Percentiles rank a stretch among this genome's conserved stretches.
phyloP scores from a whole-genome alignment of 1,140 invertebrate genomes.

The Papilio xuthus region DNA sequence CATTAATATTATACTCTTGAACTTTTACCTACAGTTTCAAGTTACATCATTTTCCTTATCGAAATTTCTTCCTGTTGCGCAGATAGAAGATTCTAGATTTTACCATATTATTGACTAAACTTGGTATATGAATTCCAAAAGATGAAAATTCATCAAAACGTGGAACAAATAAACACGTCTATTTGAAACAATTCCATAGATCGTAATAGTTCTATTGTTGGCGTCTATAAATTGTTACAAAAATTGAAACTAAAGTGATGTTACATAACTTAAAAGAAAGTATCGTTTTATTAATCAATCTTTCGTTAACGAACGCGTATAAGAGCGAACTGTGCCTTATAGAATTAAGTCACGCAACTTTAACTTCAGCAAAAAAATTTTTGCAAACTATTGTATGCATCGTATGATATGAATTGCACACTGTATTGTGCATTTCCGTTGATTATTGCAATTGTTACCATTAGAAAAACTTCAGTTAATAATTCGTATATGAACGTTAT shows the following conservation, averaged over 20 bases:
- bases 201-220: neutral
- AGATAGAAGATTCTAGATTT: conserved; percentile 12
- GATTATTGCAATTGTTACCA: no score
- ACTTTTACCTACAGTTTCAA: neutral
- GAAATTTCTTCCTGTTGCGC: neutral
- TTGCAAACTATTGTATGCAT: no score
- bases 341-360: conserved; percentile 2
- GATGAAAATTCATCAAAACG: neutral
- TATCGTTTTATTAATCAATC: neutral
- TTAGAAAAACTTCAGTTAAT: no score
- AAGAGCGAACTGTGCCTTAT: neutral
- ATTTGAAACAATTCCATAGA: neutral
- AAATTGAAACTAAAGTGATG: neutral
- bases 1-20: neutral
- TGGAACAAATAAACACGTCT: neutral
- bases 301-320: neutral
- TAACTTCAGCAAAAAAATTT: neutral
- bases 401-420: no score
- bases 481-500: no score
- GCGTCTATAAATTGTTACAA: neutral
- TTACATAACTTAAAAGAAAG: neutral
- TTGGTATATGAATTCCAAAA: neutral
- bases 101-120: neutral
- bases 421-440: no score
- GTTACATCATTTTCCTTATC: conserved; percentile 36